phyloP scores from a whole-genome alignment of 2,888 invertebrate species.

The Limnephilus rhombicus region DNA sequence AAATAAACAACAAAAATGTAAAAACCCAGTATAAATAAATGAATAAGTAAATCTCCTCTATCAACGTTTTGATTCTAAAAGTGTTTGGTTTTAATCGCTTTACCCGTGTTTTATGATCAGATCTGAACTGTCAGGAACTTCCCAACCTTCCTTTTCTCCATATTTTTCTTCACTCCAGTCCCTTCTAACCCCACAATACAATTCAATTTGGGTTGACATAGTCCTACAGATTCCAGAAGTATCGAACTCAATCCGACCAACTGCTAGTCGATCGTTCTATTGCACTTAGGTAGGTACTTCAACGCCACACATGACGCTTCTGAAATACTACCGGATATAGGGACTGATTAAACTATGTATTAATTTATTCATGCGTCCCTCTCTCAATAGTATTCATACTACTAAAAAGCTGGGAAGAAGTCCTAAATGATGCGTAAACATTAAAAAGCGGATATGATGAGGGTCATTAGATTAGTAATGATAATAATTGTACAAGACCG shows the following conservation, averaged over 20 bases:
- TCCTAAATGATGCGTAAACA: neutral
- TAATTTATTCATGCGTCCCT: neutral
- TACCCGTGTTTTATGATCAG: no score
- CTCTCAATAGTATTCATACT: neutral
- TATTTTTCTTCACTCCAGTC: no score
- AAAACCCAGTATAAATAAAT: no score
- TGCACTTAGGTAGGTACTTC: neutral
- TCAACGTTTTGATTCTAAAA: no score
- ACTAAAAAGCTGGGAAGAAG: neutral
- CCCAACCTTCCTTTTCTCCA: no score
- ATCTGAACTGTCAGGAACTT: no score
- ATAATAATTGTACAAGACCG: neutral
- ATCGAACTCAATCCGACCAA: neutral
- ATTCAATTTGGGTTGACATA: no score
- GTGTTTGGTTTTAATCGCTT: no score
- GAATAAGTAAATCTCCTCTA: no score
- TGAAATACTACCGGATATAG: neutral
- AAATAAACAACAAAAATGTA: no score
- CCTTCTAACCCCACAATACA: no score
- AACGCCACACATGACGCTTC: neutral
- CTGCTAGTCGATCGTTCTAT: neutral
- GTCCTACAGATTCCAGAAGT: neutral
- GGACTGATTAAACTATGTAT: neutral
- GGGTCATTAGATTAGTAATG: slow-evolving; percentile 25
- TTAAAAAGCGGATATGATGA: slow-evolving; percentile 15